Conservation (phyloP, 2,113 vertebrate genomes). For the Garra rufa region DNA sequence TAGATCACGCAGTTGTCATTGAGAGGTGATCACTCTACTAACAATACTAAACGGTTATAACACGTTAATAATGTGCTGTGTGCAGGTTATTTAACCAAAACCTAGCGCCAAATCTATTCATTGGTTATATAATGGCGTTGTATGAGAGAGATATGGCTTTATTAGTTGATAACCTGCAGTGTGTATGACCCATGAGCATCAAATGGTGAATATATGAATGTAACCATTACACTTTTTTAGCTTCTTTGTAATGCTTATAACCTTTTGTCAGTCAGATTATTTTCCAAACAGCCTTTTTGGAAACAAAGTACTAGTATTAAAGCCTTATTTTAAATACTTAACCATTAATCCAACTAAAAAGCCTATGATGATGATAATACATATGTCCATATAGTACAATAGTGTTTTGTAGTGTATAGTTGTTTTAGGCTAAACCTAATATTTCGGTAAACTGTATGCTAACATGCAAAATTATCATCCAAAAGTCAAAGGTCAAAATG, state of each 20-base stretch:
- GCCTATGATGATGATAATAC: neutral
- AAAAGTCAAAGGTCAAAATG: constrained; percentile 3
- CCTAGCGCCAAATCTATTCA: neutral
- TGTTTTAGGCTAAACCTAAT: neutral
- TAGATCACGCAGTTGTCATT: constrained; percentile 68
- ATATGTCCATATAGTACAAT: neutral
- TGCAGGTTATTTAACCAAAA: neutral
- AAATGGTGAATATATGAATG: neutral
- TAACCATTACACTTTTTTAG: neutral
- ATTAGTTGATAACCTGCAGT: neutral
- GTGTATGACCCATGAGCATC: constrained; percentile 1
- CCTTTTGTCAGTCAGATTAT: neutral
- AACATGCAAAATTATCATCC: too few relatives aligned
- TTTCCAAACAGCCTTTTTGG: neutral
- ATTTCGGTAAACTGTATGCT: neutral
- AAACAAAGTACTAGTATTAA: neutral
- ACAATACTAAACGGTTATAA: neutral
- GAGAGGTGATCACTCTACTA: constrained; percentile 64
- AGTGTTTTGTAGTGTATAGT: neutral
- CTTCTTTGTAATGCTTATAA: neutral
- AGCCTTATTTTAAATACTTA: neutral
- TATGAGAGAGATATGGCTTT: neutral
- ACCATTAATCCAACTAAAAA: neutral
- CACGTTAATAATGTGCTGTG: neutral
- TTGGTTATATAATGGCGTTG: neutral